Base-by-base conservation (phyloP, 2,888 invertebrate species). In the Tachystola acroxantha region DNA sequence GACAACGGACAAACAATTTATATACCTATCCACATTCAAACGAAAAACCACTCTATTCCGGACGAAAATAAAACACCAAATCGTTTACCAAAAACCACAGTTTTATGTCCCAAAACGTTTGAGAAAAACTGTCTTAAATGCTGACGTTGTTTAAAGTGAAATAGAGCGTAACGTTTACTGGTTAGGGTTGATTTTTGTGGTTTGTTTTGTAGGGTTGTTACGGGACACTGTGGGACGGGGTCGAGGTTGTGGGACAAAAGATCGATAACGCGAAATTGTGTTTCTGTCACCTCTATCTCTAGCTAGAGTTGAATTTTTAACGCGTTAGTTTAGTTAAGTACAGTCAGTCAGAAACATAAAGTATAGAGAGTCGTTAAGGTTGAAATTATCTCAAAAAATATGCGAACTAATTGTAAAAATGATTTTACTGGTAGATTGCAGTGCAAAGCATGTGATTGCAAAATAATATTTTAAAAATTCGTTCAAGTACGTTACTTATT, bases 181-280 rank as follows among this genome's bases (percentile, higher is more conserved):
- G 5, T 43, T 54, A 59, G 25, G 40, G 60, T 48, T 37, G 43
- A 38, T 43, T 40, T 47, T 50, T 37, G 35, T 10, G 19, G 48
- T 40, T 1, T 35, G 30, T 32, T 39, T 13, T 30, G 36, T 39
- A 26, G 36, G 32, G 37, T 39, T 6, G 45, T 55, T 36, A 42
- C 22, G 32, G 11, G n/a, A n/a, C n/a, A n/a, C n/a, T 33, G 42
- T 36, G 35, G 39, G 9, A 49, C 46, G 58, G 47, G 47, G 52
- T 43, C 41, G 50, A 43, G 47, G 24, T 16, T 30, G 19, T 10
- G 27, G 34, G 10, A 16, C 10, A 19, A 3, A 42, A 54, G 67
- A 74, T 75, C 76, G 69, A 76, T 76, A 76, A 58, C 48, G 61
- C 59, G 12, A 61, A 70, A 71, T 70, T 64, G 72, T 57, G 67